Conservation (phyloP, 2,888 invertebrate species). For the Taenaris catops region DNA sequence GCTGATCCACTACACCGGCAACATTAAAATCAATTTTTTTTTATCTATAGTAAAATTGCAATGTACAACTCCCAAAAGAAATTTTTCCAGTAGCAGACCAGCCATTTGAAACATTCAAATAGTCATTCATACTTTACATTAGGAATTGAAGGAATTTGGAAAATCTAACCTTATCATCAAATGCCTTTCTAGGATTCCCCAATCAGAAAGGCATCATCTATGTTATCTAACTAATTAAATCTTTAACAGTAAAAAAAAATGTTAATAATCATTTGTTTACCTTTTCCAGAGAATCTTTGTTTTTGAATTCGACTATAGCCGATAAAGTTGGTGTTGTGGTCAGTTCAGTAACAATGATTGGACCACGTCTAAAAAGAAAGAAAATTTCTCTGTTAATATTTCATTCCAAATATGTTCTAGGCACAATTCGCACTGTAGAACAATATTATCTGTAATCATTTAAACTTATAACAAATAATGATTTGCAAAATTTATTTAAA, state of each 20-base stretch:
- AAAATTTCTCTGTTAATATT: conserved; percentile 70
- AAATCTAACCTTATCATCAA: conserved; percentile 50
- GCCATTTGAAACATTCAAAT: conserved; percentile 74
- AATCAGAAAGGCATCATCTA: conserved; percentile 33
- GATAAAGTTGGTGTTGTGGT: conserved; percentile 79
- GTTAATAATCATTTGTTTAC: conserved; percentile 74
- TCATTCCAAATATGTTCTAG: conserved; percentile 46
- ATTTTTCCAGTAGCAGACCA: conserved; percentile 50
- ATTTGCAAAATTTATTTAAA: too few relatives aligned
- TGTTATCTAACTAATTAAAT: conserved; percentile 28
- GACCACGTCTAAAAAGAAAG: conserved; percentile 80
- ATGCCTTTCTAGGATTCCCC: conserved; percentile 30
- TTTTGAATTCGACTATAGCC: conserved; percentile 80
- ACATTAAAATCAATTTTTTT: conserved; percentile 14
- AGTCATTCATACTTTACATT: conserved; percentile 63
- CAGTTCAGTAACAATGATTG: conserved; percentile 79
- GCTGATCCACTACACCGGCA: conserved; percentile 25
- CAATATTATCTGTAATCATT: conserved; percentile 20
- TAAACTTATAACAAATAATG: too few relatives aligned
- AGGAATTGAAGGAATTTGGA: conserved; percentile 52
- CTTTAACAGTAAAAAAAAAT: conserved; percentile 36
- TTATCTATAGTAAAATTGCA: conserved; percentile 10
- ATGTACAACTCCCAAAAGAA: conserved; percentile 17
- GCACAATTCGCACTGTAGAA: conserved; percentile 52
- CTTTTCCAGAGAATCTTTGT: conserved; percentile 79